Evolutionary conservation across 2,113 vertebrate genomes (phyloP).

Genomic region (Empidonax alnorum): DNA sequence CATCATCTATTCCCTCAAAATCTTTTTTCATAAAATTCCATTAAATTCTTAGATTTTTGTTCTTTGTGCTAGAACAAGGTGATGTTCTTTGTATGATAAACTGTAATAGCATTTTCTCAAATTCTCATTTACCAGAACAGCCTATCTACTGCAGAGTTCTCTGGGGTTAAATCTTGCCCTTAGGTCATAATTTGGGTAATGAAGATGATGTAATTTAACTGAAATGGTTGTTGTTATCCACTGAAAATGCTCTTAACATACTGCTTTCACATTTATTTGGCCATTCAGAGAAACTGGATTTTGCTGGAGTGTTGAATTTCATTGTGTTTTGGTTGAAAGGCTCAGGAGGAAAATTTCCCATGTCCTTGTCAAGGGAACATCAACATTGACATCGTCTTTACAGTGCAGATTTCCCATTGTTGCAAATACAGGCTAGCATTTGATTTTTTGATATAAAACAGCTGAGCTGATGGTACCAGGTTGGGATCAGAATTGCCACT

Average conservation of each 20-base stretch:
- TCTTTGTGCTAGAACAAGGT: neutral
- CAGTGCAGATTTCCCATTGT: neutral
- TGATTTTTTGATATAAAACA: neutral
- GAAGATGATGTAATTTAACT: neutral
- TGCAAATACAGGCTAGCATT: neutral
- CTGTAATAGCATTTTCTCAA: neutral
- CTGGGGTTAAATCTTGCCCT: slow-evolving; percentile 18
- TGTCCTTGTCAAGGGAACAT: neutral
- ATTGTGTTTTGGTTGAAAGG: neutral
- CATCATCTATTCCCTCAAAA: neutral
- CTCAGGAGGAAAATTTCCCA: neutral
- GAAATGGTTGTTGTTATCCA: neutral
- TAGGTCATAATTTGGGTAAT: slow-evolving; percentile 13
- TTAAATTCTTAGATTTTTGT: neutral
- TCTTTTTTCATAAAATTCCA: neutral
- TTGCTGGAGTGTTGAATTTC: neutral
- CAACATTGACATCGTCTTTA: neutral
- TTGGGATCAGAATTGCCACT: neutral
- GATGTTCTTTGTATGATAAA: neutral
- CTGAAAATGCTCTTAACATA: neutral
- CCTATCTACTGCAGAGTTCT: neutral
- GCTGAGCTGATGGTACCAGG: neutral
- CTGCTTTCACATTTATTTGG: neutral
- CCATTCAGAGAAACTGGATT: neutral
- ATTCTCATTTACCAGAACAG: neutral